Percentiles rank a stretch among this genome's conserved stretches.
phyloP scores from a whole-genome alignment of 2,797 vertebrate species.

The Protonibea diacanthus region DNA sequence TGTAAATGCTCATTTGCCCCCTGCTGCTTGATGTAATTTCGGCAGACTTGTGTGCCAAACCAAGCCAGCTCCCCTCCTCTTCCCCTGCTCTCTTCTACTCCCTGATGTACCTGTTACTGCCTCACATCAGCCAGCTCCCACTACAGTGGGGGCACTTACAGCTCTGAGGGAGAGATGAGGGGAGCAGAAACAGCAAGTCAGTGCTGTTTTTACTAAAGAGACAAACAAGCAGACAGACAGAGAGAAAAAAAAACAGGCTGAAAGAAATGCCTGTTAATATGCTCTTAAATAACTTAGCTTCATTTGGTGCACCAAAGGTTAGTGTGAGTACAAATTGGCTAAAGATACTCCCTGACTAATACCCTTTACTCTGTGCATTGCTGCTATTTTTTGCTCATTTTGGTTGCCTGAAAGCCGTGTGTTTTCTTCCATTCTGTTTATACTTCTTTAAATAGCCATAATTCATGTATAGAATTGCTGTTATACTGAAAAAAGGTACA shows the following conservation, averaged over 20 bases:
- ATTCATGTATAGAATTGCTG: conserved; percentile 58
- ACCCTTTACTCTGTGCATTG: conserved; percentile 22
- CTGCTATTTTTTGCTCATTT: conserved; percentile 16
- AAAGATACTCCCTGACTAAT: conserved; percentile 19
- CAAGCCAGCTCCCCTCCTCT: conserved; percentile 32
- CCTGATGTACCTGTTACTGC: conserved; percentile 72
- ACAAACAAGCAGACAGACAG: conserved; percentile 48
- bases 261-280: conserved; percentile 51
- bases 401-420: conserved; percentile 27
- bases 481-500: conserved; percentile 59
- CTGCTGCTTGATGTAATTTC: conserved; percentile 77
- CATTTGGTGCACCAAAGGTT: conserved; percentile 44
- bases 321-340: conserved; percentile 36
- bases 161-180: conserved; percentile 33
- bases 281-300: conserved; percentile 46
- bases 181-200: conserved; percentile 52
- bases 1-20: conserved; percentile 80
- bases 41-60: conserved; percentile 65
- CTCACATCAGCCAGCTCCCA: conserved; percentile 61
- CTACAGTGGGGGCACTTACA: conserved; percentile 47
- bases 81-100: conserved; percentile 38
- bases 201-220: conserved; percentile 58
- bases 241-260: conserved; percentile 30
- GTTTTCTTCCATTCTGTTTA: conserved; percentile 26
- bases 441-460: conserved; percentile 42